Conservation (phyloP, 2,113 vertebrate species). For the Donacobius atricapilla region DNA sequence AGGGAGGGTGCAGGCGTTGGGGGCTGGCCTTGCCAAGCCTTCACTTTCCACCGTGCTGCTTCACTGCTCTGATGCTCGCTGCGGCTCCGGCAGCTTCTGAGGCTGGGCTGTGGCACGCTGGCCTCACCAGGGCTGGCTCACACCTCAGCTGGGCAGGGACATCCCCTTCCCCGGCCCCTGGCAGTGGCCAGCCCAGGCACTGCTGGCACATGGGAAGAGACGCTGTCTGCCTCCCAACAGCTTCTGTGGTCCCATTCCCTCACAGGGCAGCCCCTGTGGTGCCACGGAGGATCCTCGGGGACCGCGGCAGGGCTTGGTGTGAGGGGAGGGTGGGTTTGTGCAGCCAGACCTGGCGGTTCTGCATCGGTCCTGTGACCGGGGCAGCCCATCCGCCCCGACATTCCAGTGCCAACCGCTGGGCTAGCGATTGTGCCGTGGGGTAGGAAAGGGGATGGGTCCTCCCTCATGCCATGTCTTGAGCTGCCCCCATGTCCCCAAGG, state of each 20-base stretch:
- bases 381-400: background rate
- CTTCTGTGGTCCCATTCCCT: background rate
- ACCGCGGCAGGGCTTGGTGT: rapidly evolving
- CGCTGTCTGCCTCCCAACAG: rapidly evolving
- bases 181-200: rapidly evolving
- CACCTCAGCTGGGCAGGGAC: background rate
- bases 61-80: rapidly evolving
- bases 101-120: rapidly evolving
- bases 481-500: rapidly evolving
- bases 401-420: rapidly evolving
- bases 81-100: rapidly evolving
- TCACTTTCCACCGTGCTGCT: rapidly evolving
- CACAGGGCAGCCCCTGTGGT: rapidly evolving
- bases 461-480: background rate
- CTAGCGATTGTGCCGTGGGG: rapidly evolving
- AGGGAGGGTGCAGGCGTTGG: rapidly evolving
- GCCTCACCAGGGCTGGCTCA: background rate
- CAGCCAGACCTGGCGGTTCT: rapidly evolving
- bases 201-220: background rate
- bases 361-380: background rate
- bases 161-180: background rate
- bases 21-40: rapidly evolving
- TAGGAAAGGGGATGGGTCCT: background rate
- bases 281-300: rapidly evolving
- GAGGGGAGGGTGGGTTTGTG: background rate